Evolutionary conservation across 2,888 invertebrate species (phyloP).

Genomic region (Thera britannica): DNA sequence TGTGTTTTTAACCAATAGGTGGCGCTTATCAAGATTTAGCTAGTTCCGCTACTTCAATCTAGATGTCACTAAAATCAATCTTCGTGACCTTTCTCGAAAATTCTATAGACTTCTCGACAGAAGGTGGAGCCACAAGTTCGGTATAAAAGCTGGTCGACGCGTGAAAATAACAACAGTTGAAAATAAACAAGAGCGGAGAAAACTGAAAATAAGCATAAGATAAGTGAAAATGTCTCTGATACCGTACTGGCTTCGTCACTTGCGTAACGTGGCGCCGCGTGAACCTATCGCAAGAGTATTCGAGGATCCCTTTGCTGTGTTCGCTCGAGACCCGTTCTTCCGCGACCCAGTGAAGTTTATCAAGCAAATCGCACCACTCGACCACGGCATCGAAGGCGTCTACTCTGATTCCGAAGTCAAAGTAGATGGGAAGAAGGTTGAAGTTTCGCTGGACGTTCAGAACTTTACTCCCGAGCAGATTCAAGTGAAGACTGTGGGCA

Average conservation of each 20-base stretch:
- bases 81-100: slow-evolving; percentile 48
- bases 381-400: slow-evolving; percentile 76
- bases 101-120: slow-evolving; percentile 55
- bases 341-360: slow-evolving; percentile 69
- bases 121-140: slow-evolving; percentile 56
- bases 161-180: slow-evolving; percentile 44
- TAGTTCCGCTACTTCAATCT: slow-evolving; percentile 38
- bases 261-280: slow-evolving; percentile 66
- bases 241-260: slow-evolving; percentile 77
- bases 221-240: slow-evolving; percentile 67
- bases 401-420: slow-evolving; percentile 84
- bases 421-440: slow-evolving; percentile 87
- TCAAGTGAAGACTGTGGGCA: slow-evolving; percentile 90
- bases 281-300: slow-evolving; percentile 66
- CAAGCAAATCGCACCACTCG: slow-evolving; percentile 58
- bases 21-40: background rate
- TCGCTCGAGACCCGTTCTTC: slow-evolving; percentile 73
- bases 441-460: slow-evolving; percentile 90
- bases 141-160: slow-evolving; percentile 60
- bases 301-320: slow-evolving; percentile 68
- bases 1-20: background rate
- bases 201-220: too few species aligned
- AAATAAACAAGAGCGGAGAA: slow-evolving; percentile 23
- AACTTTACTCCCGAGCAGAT: slow-evolving; percentile 93
- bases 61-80: slow-evolving; percentile 54